Percentiles rank a stretch among this genome's conserved stretches.
phyloP scores from a whole-genome alignment of 2,888 invertebrate species.

The Eudemis profundana region DNA sequence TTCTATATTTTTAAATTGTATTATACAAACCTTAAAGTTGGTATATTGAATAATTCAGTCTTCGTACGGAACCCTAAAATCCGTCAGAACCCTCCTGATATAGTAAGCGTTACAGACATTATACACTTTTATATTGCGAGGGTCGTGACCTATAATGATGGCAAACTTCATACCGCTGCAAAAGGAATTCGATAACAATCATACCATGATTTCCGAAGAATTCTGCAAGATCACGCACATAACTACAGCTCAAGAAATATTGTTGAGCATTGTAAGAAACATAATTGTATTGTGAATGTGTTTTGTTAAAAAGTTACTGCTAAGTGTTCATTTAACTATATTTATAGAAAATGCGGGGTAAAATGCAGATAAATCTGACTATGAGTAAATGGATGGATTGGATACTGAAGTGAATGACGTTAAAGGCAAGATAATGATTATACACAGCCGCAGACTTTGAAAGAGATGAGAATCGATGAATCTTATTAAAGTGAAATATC shows the following conservation, averaged over 20 bases:
- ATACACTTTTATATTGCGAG: conserved; percentile 37
- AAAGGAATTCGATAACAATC: conserved; percentile 53
- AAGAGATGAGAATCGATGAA: no score
- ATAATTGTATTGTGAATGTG: background rate
- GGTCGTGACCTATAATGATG: conserved; percentile 48
- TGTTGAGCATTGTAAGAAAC: conserved; percentile 9
- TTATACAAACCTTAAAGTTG: no score
- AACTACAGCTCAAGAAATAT: background rate
- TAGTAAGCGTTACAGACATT: conserved; percentile 13
- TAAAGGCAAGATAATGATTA: background rate
- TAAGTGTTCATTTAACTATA: background rate
- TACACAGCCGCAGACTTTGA: no score
- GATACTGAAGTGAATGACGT: background rate
- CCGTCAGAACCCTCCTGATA: background rate
- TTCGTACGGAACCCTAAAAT: background rate
- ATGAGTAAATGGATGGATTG: background rate
- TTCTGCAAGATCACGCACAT: conserved; percentile 42
- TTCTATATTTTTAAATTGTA: no score
- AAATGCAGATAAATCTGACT: background rate
- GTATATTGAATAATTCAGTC: no score
- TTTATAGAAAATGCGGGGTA: background rate
- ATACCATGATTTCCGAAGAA: conserved; percentile 49
- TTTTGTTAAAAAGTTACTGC: background rate
- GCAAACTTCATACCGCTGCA: conserved; percentile 48
- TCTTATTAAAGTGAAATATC: no score